These are phyloP conservation scores for Pseudomyrmex flavicornis DNA, from an alignment of 1,140 invertebrate species.

Conservation along the genomic window DNA sequence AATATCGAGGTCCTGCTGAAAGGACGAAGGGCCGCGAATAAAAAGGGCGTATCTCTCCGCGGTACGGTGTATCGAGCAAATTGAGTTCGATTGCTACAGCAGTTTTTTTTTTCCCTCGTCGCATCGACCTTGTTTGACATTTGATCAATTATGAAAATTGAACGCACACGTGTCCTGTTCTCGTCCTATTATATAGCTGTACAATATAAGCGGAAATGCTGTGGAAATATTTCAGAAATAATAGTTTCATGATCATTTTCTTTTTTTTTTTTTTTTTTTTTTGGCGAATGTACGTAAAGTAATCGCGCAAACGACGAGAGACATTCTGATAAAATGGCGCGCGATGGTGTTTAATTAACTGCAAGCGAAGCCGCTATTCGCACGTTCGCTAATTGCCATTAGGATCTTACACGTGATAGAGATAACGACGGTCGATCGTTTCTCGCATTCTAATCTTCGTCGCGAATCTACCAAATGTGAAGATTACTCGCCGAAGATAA, in stretches of 20 bases:
- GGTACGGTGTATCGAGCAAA: conserved; percentile 32
- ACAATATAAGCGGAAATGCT: background rate
- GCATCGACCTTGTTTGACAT: conserved; percentile 24
- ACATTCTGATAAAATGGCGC: conserved; percentile 48
- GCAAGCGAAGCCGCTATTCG: conserved; percentile 22
- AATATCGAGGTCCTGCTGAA: conserved; percentile 44
- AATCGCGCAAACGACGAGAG: background rate
- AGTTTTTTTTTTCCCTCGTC: background rate
- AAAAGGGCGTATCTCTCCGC: conserved; percentile 39
- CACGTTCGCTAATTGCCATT: conserved; percentile 39
- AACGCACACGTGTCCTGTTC: conserved; percentile 11
- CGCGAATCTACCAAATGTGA: background rate
- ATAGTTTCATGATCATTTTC: background rate
- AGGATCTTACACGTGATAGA: conserved; percentile 31
- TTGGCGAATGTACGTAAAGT: conserved; percentile 25
- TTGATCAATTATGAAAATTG: conserved; percentile 52
- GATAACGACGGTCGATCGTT: conserved; percentile 33
- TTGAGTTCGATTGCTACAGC: conserved; percentile 30
- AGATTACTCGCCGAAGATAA: too few species aligned
- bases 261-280: conserved; percentile 4
- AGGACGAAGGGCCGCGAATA: conserved; percentile 26
- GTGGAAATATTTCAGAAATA: background rate
- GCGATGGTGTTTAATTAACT: conserved; percentile 30
- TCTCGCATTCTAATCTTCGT: conserved; percentile 11
- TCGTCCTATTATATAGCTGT: background rate